Conservation (phyloP, 2,113 vertebrate genomes). For the Saiga tatarica region DNA sequence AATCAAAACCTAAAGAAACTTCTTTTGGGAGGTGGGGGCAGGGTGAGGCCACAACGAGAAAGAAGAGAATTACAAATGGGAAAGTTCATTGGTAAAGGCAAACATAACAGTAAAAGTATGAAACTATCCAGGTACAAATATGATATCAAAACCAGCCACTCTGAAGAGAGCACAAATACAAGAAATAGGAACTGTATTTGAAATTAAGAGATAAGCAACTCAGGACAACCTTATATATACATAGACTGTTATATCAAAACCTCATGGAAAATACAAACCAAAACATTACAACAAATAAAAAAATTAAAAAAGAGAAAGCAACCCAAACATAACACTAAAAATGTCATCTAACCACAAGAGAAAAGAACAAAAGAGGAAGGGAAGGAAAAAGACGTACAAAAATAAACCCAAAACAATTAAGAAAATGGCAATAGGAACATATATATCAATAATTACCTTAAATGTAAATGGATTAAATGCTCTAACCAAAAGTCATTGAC, state of each 20-base stretch:
- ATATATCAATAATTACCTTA: background rate
- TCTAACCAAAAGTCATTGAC: background rate
- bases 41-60: background rate
- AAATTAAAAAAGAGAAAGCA: background rate
- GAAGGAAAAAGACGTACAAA: background rate
- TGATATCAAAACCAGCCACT: background rate
- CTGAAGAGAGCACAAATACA: background rate
- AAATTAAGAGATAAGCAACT: background rate
- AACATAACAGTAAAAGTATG: background rate
- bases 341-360: background rate
- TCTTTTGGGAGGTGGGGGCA: background rate
- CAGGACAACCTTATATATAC: background rate
- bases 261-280: background rate
- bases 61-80: background rate
- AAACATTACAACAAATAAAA: background rate
- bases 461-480: background rate
- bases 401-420: background rate
- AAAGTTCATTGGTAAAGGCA: background rate
- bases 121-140: background rate
- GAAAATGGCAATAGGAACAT: background rate
- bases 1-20: background rate
- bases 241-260: background rate
- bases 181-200: background rate
- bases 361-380: background rate
- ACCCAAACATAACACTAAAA: background rate